These are phyloP conservation scores for Dryoscopus gambensis DNA, from an alignment of 2,113 vertebrate species.

Conservation along the genomic window DNA sequence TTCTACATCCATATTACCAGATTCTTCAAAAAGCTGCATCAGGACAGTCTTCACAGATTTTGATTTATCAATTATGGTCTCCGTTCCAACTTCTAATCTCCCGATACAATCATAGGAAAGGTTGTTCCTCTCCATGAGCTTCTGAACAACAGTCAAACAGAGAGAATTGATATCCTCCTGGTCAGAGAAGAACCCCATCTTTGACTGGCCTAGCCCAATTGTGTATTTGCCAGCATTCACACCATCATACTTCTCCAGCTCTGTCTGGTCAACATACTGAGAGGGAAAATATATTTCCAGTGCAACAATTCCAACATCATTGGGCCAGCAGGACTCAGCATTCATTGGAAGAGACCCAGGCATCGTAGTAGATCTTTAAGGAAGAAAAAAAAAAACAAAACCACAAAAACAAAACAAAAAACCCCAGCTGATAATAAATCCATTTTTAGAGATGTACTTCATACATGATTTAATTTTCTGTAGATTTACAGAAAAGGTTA, in stretches of 20 bases:
- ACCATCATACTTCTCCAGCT: conserved; percentile 90
- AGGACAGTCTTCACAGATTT: conserved; percentile 94
- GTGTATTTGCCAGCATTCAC: conserved; percentile 92
- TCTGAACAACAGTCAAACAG: conserved; percentile 91
- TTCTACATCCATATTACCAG: conserved; percentile 91
- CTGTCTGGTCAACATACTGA: conserved; percentile 89
- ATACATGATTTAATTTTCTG: not conserved
- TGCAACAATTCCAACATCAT: conserved; percentile 92
- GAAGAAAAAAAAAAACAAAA: not conserved
- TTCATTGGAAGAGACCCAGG: conserved; percentile 87
- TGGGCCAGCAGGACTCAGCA: conserved; percentile 86
- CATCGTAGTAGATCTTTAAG: conserved; percentile 77
- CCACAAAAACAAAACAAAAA: not conserved
- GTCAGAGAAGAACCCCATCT: conserved; percentile 95
- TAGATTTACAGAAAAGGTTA: not conserved
- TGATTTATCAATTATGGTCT: conserved; percentile 96
- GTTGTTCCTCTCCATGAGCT: conserved; percentile 86
- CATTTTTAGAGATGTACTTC: not conserved
- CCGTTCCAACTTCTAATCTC: conserved; percentile 92
- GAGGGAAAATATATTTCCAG: conserved; percentile 94
- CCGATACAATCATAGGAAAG: conserved; percentile 89
- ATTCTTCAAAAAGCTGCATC: conserved; percentile 97
- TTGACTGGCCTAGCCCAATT: conserved; percentile 88
- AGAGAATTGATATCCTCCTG: conserved; percentile 94
- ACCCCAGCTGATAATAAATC: not conserved